A percentile compares a stretch with the other conserved stretches of the same genome.
Evolutionary conservation across 2,888 invertebrate species (phyloP).

Genomic region (Polymixis flavicincta): DNA sequence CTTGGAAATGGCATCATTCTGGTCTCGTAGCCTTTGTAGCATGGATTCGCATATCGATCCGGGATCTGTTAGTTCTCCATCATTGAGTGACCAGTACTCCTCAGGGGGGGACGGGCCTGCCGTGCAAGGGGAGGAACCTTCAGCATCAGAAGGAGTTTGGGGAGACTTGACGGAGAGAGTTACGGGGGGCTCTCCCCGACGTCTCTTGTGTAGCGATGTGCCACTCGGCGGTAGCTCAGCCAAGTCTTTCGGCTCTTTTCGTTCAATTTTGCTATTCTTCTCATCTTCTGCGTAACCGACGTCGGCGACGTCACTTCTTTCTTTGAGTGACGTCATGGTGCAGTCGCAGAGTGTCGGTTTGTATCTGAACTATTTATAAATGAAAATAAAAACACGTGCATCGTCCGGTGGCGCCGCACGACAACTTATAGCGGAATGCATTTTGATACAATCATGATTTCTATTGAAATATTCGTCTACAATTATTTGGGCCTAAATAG

Average conservation of each 20-base stretch:
- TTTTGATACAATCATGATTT: conserved; percentile 67
- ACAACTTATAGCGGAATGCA: conserved; percentile 85
- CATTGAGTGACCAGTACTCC: conserved; percentile 77
- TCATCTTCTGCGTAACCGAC: conserved; percentile 66
- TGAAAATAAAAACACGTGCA: conserved; percentile 85
- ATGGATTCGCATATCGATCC: conserved; percentile 84
- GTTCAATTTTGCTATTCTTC: conserved; percentile 58
- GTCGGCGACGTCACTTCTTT: conserved; percentile 80
- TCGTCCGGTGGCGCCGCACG: conserved; percentile 69
- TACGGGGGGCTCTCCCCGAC: conserved; percentile 86
- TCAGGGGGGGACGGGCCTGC: conserved; percentile 83
- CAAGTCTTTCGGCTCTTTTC: conserved; percentile 77
- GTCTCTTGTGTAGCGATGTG: conserved; percentile 85
- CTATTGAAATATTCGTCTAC: conserved; percentile 57
- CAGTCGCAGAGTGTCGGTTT: conserved; percentile 69
- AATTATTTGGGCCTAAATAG: conserved; percentile 36
- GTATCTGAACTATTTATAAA: conserved; percentile 85
- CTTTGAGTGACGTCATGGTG: conserved; percentile 81
- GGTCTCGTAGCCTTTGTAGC: conserved; percentile 83
- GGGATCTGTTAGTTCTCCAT: conserved; percentile 79
- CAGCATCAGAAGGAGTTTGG: conserved; percentile 84
- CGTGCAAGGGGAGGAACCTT: conserved; percentile 86
- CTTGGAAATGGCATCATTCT: conserved; percentile 86
- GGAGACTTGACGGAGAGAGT: conserved; percentile 82
- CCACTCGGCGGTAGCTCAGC: conserved; percentile 84